A percentile compares a stretch with the other conserved stretches of the same genome.
Evolutionary conservation across 2,797 vertebrate species (phyloP).

Genomic region (Tiaroga cobitis): DNA sequence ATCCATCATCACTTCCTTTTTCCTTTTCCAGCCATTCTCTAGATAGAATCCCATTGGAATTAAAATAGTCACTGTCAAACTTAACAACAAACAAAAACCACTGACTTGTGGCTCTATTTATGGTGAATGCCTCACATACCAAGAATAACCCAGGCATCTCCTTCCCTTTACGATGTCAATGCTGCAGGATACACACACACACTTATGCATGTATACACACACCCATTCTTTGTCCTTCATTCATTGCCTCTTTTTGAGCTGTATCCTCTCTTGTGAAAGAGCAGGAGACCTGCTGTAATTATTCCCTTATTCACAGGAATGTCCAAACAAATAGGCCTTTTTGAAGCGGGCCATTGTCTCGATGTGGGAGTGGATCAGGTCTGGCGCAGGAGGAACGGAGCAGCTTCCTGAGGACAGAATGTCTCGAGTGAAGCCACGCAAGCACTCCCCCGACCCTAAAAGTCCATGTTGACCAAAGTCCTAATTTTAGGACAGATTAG

Average conservation of each 20-base stretch:
- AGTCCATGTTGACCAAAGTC: conserved; percentile 41
- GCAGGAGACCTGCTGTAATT: conserved; percentile 75
- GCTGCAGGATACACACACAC: conserved; percentile 62
- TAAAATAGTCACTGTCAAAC: conserved; percentile 66
- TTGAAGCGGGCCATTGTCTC: conserved; percentile 78
- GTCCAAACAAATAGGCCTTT: conserved; percentile 71
- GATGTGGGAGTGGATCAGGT: conserved; percentile 65
- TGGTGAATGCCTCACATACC: conserved; percentile 75
- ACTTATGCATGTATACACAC: not conserved
- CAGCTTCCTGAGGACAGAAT: conserved; percentile 55
- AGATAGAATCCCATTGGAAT: conserved; percentile 51
- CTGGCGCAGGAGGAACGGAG: conserved; percentile 48
- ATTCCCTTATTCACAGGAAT: conserved; percentile 72
- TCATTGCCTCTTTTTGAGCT: conserved; percentile 56
- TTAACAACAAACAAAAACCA: conserved; percentile 65
- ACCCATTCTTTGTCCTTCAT: conserved; percentile 62
- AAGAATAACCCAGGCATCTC: conserved; percentile 61
- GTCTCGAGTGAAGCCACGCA: conserved; percentile 38
- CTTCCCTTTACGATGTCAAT: conserved; percentile 55
- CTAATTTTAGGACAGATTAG: conserved; percentile 45
- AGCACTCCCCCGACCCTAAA: conserved; percentile 34
- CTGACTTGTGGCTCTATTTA: conserved; percentile 66
- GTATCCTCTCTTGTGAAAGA: conserved; percentile 72
- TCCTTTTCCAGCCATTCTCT: conserved; percentile 77
- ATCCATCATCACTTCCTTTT: conserved; percentile 71